Evolutionary conservation across 1,140 invertebrate genomes (phyloP).

Genomic region (Temnothorax curvispinosus): DNA sequence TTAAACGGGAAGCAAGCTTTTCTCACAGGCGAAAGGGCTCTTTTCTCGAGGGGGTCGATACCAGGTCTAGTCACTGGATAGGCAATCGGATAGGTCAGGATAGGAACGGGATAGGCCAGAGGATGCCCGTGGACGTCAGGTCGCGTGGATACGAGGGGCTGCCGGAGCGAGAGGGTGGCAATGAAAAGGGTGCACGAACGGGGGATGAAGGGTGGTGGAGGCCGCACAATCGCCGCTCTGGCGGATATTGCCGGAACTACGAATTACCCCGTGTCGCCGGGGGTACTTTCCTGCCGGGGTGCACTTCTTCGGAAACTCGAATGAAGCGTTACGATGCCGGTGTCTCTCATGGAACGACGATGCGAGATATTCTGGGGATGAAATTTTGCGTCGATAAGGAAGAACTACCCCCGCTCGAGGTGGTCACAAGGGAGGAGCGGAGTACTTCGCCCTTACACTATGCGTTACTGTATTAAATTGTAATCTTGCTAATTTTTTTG

Average conservation of each 20-base stretch:
- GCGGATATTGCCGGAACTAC: conserved; percentile 79
- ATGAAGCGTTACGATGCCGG: conserved; percentile 41
- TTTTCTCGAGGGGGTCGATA: conserved; percentile 75
- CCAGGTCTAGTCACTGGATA: conserved; percentile 70
- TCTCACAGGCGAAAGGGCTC: not conserved
- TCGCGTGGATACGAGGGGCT: conserved; percentile 4
- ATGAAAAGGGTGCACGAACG: conserved; percentile 1
- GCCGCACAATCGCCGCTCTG: conserved; percentile 78
- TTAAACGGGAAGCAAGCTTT: not conserved
- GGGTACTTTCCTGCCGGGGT: conserved; percentile 62
- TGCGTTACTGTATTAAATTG: not conserved
- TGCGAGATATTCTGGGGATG: conserved; percentile 43
- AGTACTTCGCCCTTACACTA: not conserved
- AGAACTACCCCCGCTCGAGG: conserved; percentile 49
- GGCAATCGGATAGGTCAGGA: conserved; percentile 75
- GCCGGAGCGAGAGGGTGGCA: not conserved
- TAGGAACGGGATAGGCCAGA: conserved; percentile 67
- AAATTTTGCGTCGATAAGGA: conserved; percentile 71
- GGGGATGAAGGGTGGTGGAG: not conserved
- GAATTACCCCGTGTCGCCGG: conserved; percentile 76
- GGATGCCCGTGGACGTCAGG: conserved; percentile 15
- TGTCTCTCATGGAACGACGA: conserved; percentile 33
- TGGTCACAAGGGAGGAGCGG: not conserved
- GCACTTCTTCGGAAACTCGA: conserved; percentile 65
- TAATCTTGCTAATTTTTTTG: not conserved